Percentiles rank a stretch among this genome's conserved stretches.
These are phyloP conservation scores for Erebia aethiops DNA, from an alignment of 2,888 invertebrate genomes.

Conservation along the genomic window DNA sequence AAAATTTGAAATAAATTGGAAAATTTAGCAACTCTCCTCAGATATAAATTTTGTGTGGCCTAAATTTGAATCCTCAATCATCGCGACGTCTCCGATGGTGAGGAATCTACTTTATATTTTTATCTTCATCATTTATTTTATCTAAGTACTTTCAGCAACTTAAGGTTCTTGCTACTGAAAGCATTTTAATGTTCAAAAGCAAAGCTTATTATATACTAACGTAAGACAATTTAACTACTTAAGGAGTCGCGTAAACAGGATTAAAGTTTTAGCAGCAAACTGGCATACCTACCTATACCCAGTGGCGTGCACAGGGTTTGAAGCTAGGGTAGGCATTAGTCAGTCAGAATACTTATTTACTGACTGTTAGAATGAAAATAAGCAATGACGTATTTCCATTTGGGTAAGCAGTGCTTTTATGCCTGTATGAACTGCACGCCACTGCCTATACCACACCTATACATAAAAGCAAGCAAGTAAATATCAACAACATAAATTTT, in stretches of 20 bases:
- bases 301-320: too few relatives aligned
- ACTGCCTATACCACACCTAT: too few relatives aligned
- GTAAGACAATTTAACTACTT: not conserved
- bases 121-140: not conserved
- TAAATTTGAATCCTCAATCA: conserved; percentile 11
- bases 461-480: too few relatives aligned
- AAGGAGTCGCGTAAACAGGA: not conserved
- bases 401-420: too few relatives aligned
- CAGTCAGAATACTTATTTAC: too few relatives aligned
- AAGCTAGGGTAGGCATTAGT: too few relatives aligned
- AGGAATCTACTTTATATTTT: not conserved
- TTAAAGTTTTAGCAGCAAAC: not conserved
- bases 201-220: not conserved
- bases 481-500: too few relatives aligned
- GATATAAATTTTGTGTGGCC: not conserved
- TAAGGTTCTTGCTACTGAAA: not conserved
- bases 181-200: not conserved
- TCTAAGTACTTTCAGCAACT: not conserved
- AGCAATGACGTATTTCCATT: too few relatives aligned
- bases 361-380: too few relatives aligned
- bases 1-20: not conserved
- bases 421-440: too few relatives aligned
- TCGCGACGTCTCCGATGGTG: not conserved
- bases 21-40: conserved; percentile 6
- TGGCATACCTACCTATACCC: not conserved